Percentiles rank a stretch among this genome's conserved stretches.
Evolutionary conservation across 2,797 vertebrate species (phyloP).

Genomic region (Novumbra hubbsi): DNA sequence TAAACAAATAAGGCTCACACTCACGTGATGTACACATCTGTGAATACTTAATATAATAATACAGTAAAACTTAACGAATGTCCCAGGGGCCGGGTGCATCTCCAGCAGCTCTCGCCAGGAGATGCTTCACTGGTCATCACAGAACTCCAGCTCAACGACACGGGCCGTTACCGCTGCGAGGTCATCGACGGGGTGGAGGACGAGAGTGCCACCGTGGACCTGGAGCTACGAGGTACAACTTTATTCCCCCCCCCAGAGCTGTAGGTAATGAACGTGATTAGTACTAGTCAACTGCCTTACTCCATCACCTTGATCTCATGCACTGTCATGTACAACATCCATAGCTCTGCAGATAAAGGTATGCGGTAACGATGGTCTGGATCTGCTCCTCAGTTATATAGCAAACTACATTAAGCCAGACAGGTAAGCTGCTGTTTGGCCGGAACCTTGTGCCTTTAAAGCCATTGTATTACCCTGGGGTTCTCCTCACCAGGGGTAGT

Average conservation of each 20-base stretch:
- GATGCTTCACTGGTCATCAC: slow-evolving; percentile 77
- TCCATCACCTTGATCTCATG: neutral
- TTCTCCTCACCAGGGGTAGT: slow-evolving; percentile 77
- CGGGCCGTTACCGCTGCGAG: slow-evolving; percentile 83
- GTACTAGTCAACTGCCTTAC: neutral
- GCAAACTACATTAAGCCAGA: neutral
- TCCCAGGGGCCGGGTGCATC: slow-evolving; percentile 69
- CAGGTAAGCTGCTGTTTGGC: neutral
- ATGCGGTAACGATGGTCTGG: neutral
- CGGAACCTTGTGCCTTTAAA: neutral
- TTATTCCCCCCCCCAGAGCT: neutral
- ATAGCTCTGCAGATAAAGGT: neutral
- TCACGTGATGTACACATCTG: neutral
- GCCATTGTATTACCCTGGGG: neutral
- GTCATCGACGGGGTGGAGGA: slow-evolving; percentile 89
- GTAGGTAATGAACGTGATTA: neutral
- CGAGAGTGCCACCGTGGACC: slow-evolving; percentile 71
- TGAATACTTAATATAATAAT: neutral
- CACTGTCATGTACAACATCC: neutral
- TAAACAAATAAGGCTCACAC: neutral
- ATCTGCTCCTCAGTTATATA: neutral
- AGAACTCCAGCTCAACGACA: slow-evolving; percentile 74
- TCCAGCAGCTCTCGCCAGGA: slow-evolving; percentile 49
- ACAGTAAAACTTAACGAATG: neutral
- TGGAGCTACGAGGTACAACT: slow-evolving; percentile 77